Evolutionary conservation across 1,140 invertebrate species (phyloP), one percentile per base, ranked within the genome.

Genomic region (Nasonia longicornis): DNA sequence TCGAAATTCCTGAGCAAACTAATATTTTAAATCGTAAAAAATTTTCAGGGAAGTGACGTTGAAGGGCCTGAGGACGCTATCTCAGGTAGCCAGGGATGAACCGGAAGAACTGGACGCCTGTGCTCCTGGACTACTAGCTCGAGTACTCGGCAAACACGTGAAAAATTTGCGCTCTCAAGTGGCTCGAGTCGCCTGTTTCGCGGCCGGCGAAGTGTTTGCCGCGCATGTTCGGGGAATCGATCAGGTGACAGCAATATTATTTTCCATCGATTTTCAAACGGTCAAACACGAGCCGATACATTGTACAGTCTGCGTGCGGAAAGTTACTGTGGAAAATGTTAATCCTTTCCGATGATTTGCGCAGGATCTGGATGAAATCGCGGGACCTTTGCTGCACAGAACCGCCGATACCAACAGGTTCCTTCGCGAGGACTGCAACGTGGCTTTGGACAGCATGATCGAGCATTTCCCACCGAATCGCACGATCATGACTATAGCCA

Each of bases 381-480:
- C 94, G 0, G 93, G 93, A 29, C 93, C 95, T 10, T 89, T 99
- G 35, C 90, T 99, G 22, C 94, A 96, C 82, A 94, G 97, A 84
- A 96, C 96, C 63, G 96, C 96, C 0, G 98, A 99, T 87, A 98
- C 96, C 2, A 98, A 98, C 89, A 95, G 95, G 84, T 99, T 99
- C 87, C 92, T 99, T 35, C 92, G 97, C 63, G 95, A 95, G 22
- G 97, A 98, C 89, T 95, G 96, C 14, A 95, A 96, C 22, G 91
- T 92, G n/a, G 95, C 97, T 29, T 87, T 99, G 45, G 94, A 95
- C 84, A 91, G 93, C 8, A 95, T 98, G 93, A 93, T 96, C 45
- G 94, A 95, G 71, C 93, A 94, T 86, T 87, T 95, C 64, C 93
- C 90, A 82, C 93, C 92, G 66, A 88, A 90, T 42, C 93, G 93